Percentiles rank a stretch among this genome's conserved stretches.
Conservation (phyloP, 1,140 invertebrate species). For the Charaxes varanes region DNA sequence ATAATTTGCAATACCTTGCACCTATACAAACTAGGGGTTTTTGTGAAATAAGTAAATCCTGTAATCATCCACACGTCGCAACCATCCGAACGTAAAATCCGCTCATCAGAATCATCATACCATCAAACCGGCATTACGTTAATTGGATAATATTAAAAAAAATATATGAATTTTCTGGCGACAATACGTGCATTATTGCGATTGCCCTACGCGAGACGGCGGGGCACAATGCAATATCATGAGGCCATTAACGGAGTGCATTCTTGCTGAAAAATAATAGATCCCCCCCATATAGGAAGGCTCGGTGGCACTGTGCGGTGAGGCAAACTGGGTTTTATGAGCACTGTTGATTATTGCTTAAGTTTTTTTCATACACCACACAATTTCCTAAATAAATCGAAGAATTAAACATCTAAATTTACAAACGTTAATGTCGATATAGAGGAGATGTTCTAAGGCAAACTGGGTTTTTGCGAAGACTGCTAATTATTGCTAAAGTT, state of each 20-base stretch:
- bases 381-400: no score
- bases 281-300: conserved; percentile 31
- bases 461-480: no score
- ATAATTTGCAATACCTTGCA: no score
- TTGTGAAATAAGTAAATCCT: no score
- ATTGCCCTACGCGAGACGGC: conserved; percentile 52
- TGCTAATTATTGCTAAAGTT: no score
- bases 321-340: conserved; percentile 1
- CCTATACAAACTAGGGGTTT: no score
- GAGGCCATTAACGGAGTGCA: conserved; percentile 52
- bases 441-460: no score
- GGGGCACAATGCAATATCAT: conserved; percentile 54
- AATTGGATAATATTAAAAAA: conserved; percentile 52
- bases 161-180: conserved; percentile 33
- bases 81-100: conserved; percentile 2
- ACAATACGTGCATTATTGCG: conserved; percentile 55
- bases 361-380: no score
- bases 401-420: no score
- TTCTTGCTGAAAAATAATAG: conserved; percentile 66
- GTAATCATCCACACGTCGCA: no score
- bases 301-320: conserved; percentile 20
- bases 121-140: conserved; percentile 35
- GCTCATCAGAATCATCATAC: conserved; percentile 6
- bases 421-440: no score
- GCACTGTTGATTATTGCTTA: no score